Evolutionary conservation across 2,797 vertebrate species (phyloP).

Genomic region (Ptychobarbus kaznakovi): DNA sequence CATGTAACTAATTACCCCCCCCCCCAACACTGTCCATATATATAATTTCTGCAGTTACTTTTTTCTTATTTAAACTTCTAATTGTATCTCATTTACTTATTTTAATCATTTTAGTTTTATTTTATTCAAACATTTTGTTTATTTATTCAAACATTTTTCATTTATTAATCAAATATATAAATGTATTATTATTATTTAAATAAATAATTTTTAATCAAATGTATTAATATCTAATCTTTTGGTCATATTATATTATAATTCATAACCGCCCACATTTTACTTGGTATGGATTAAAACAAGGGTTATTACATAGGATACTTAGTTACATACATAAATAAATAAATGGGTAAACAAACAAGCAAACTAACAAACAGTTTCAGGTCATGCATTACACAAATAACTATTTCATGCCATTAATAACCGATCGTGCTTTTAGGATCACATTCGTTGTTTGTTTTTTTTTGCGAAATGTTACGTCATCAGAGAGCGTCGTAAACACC

Average conservation of each 20-base stretch:
- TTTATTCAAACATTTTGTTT: background rate
- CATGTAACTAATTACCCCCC: too few relatives aligned
- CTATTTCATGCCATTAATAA: background rate
- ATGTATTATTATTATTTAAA: background rate
- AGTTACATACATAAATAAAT: background rate
- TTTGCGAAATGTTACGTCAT: conserved; percentile 24
- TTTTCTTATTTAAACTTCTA: background rate
- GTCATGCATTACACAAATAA: background rate
- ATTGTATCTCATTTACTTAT: background rate
- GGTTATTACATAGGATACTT: background rate
- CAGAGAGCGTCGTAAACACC: conserved; percentile 21
- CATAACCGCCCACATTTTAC: background rate
- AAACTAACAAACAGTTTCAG: background rate
- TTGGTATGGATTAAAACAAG: background rate
- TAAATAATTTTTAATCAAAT: background rate
- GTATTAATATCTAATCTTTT: background rate
- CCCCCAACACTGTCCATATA: too few relatives aligned
- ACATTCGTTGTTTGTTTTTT: background rate
- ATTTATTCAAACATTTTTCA: background rate
- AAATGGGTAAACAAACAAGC: background rate
- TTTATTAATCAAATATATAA: background rate
- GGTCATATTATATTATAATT: background rate
- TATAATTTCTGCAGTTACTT: too few relatives aligned
- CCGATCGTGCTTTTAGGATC: conserved; percentile 4
- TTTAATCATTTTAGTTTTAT: background rate